These are phyloP conservation scores for Tortricodes alternella DNA, from an alignment of 2,888 invertebrate genomes.

Conservation along the genomic window DNA sequence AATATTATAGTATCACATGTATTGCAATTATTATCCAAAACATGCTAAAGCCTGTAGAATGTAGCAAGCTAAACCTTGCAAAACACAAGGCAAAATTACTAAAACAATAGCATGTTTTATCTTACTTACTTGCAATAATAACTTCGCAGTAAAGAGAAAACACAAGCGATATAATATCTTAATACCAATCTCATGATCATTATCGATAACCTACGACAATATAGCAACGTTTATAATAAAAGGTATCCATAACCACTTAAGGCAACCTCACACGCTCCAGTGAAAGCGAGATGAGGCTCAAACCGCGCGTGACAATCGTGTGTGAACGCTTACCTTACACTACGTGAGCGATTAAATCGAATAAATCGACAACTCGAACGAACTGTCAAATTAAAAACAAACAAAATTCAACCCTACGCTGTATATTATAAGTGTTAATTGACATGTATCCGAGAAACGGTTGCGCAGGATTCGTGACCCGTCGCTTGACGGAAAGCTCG, in stretches of 20 bases:
- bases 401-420: conserved; percentile 45
- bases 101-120: conserved; percentile 1
- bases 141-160: conserved; percentile 27
- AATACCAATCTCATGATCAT: conserved; percentile 35
- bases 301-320: conserved; percentile 56
- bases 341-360: conserved; percentile 71
- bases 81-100: not conserved
- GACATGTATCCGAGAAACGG: conserved; percentile 39
- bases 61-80: not conserved
- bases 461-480: conserved; percentile 47
- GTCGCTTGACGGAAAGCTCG: conserved; percentile 44
- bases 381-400: conserved; percentile 42
- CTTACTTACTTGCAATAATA: conserved; percentile 20
- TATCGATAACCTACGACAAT: conserved; percentile 60
- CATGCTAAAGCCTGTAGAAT: too few relatives aligned
- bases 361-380: conserved; percentile 46
- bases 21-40: not conserved
- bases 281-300: conserved; percentile 54
- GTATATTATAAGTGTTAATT: conserved; percentile 36
- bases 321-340: conserved; percentile 51
- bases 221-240: conserved; percentile 45
- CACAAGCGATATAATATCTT: conserved; percentile 27
- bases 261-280: conserved; percentile 50
- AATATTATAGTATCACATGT: not conserved
- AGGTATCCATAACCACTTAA: conserved; percentile 33